Conservation (phyloP, 1,140 invertebrate species). For the Akabosia matsudoensis region DNA sequence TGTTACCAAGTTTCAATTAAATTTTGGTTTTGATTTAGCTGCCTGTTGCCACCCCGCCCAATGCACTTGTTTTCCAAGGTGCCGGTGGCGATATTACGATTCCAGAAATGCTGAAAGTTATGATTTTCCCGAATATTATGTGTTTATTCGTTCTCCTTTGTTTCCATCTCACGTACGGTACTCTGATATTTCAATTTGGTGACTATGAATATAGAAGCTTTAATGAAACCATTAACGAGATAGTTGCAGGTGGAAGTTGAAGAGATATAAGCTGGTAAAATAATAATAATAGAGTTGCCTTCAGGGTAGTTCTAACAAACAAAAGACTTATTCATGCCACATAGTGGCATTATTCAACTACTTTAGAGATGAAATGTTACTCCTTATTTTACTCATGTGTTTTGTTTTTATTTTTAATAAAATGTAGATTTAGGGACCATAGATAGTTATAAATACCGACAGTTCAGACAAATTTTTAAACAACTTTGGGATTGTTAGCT, state of each 20-base stretch:
- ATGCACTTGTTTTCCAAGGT: constrained; percentile 61
- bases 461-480: too few species aligned
- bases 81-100: constrained; percentile 55
- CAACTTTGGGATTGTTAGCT: too few species aligned
- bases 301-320: neutral
- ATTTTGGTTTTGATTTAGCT: neutral
- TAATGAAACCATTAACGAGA: neutral
- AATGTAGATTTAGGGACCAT: too few species aligned
- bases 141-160: constrained; percentile 33
- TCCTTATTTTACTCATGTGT: too few species aligned
- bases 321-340: constrained; percentile 12
- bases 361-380: too few species aligned
- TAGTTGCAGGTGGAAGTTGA: neutral
- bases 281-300: neutral
- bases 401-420: too few species aligned
- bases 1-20: neutral
- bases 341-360: too few species aligned
- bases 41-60: constrained; percentile 76
- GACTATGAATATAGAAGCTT: constrained; percentile 34
- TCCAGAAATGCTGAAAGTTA: constrained; percentile 41
- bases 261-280: neutral
- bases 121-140: constrained; percentile 34
- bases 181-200: constrained; percentile 35
- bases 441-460: too few species aligned
- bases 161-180: constrained; percentile 39